Evolutionary conservation across 2,797 vertebrate genomes (phyloP).

Genomic region (Crenichthys baileyi): DNA sequence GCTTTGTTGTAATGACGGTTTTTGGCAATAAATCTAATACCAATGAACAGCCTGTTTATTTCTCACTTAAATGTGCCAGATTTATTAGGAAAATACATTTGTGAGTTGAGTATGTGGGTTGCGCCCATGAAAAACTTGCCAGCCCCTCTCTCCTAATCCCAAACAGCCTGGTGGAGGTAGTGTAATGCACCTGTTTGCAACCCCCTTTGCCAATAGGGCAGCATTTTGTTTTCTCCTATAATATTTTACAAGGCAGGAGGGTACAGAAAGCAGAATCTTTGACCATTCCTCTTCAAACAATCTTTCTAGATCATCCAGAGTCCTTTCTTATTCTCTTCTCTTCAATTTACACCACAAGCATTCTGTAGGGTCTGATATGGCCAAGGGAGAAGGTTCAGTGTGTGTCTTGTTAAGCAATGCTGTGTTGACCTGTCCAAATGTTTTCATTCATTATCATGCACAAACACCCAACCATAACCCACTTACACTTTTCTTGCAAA

Average conservation of each 20-base stretch:
- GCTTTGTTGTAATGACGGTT: neutral
- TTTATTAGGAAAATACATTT: neutral
- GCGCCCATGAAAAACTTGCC: neutral
- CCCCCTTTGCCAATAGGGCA: neutral
- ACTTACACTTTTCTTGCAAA: too few relatives aligned
- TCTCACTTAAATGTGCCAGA: neutral
- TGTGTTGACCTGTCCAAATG: too few relatives aligned
- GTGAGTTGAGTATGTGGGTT: neutral
- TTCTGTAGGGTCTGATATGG: too few relatives aligned
- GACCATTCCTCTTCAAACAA: neutral
- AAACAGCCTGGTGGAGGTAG: slow-evolving; percentile 2
- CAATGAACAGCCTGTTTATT: neutral
- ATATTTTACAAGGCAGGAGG: neutral
- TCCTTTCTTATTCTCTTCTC: neutral
- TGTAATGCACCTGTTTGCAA: neutral
- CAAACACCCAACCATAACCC: too few relatives aligned
- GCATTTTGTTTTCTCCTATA: neutral
- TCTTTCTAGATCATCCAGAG: neutral
- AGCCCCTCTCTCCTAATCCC: neutral
- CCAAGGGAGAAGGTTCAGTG: too few relatives aligned
- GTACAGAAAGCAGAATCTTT: neutral
- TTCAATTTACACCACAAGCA: neutral
- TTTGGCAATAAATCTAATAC: neutral
- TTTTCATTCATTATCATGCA: too few relatives aligned
- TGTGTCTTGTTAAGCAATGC: too few relatives aligned